Evolutionary conservation across 2,888 invertebrate genomes (phyloP).

Genomic region (Drosophila putrida): DNA sequence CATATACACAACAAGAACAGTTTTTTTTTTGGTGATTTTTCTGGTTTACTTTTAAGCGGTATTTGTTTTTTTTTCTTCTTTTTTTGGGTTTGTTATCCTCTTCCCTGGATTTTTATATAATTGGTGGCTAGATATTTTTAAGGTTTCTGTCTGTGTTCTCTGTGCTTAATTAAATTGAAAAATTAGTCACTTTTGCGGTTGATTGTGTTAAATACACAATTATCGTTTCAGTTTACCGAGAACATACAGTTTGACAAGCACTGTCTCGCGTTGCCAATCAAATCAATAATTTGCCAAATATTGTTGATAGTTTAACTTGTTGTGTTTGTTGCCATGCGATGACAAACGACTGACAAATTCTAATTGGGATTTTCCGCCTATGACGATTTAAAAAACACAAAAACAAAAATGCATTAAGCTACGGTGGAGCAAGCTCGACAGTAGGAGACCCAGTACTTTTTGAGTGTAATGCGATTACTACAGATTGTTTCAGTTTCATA

Average conservation of each 20-base stretch:
- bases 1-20: background rate
- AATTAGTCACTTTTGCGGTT: constrained; percentile 24
- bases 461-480: no score
- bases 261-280: background rate
- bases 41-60: constrained; percentile 49
- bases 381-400: constrained; percentile 17
- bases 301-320: background rate
- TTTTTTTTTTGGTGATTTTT: constrained; percentile 32
- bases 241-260: constrained; percentile 29
- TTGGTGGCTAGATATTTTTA: constrained; percentile 29
- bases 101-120: constrained; percentile 24
- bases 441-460: no score
- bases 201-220: background rate
- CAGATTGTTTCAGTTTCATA: no score
- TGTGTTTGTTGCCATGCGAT: constrained; percentile 27
- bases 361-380: constrained; percentile 66
- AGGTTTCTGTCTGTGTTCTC: constrained; percentile 29
- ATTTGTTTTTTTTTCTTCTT: constrained; percentile 23
- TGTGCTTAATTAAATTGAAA: constrained; percentile 44
- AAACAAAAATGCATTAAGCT: no score
- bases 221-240: background rate
- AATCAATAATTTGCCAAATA: constrained; percentile 52
- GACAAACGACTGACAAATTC: constrained; percentile 52
- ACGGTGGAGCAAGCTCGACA: no score
- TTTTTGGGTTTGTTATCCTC: constrained; percentile 16